These are phyloP conservation scores for Pogonocherus hispidulus DNA, from an alignment of 2,888 invertebrate genomes.

Conservation along the genomic window DNA sequence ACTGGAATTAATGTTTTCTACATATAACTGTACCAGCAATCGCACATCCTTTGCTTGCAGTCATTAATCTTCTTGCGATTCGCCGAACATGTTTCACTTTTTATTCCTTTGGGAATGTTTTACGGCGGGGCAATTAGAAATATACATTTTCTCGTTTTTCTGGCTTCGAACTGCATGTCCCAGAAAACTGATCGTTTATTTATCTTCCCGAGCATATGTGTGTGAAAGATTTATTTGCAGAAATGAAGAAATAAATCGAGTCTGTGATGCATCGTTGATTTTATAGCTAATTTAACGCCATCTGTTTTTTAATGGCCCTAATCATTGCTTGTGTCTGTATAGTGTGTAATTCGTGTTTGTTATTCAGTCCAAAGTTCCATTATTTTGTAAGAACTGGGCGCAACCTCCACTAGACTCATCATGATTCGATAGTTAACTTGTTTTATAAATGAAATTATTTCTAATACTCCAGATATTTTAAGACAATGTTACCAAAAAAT, in stretches of 20 bases:
- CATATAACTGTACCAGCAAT: conserved; percentile 16
- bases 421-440: too few relatives aligned
- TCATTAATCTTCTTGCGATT: conserved; percentile 20
- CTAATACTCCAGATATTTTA: too few relatives aligned
- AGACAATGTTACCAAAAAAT: too few relatives aligned
- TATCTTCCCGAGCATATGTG: conserved; percentile 13
- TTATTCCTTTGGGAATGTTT: conserved; percentile 17
- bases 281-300: conserved; percentile 3
- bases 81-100: conserved; percentile 13
- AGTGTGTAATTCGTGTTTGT: background rate
- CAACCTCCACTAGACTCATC: too few relatives aligned
- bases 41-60: conserved; percentile 7
- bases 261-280: conserved; percentile 1
- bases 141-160: conserved; percentile 13
- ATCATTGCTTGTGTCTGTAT: background rate
- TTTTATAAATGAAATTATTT: too few relatives aligned
- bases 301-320: conserved; percentile 5
- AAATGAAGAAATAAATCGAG: conserved; percentile 19
- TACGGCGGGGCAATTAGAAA: conserved; percentile 31
- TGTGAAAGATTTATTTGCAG: conserved; percentile 8
- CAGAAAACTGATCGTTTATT: conserved; percentile 16
- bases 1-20: background rate
- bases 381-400: too few relatives aligned
- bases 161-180: conserved; percentile 1
- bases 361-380: too few relatives aligned